These are phyloP conservation scores for Dipus sagitta DNA, from an alignment of 2,797 vertebrate species.

Conservation along the genomic window DNA sequence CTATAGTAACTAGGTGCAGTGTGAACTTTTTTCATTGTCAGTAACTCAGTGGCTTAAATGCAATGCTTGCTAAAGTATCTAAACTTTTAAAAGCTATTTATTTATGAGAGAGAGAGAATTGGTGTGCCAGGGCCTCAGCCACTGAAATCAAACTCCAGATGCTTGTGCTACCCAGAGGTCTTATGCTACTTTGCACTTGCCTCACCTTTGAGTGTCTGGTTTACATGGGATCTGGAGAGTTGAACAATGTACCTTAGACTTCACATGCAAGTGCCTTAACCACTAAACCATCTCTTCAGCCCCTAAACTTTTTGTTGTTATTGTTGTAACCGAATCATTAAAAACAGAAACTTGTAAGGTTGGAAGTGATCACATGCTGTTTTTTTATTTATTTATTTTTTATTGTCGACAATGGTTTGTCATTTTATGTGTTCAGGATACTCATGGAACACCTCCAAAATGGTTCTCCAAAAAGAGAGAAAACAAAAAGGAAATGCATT, in stretches of 20 bases:
- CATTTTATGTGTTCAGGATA: constrained; percentile 89
- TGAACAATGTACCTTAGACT: too few species aligned
- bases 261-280: too few species aligned
- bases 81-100: constrained; percentile 61
- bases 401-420: constrained; percentile 88
- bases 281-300: too few species aligned
- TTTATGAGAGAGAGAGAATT: too few species aligned
- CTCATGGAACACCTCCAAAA: constrained; percentile 87
- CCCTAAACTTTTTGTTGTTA: constrained; percentile 64
- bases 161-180: too few species aligned
- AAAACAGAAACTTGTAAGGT: constrained; percentile 85
- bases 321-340: constrained; percentile 86
- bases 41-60: constrained; percentile 86
- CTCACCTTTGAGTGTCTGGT: too few species aligned
- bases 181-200: too few species aligned
- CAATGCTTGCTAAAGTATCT: constrained; percentile 87
- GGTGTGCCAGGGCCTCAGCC: too few species aligned
- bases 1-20: constrained; percentile 87
- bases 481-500: neutral
- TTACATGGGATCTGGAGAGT: too few species aligned
- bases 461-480: constrained; percentile 85
- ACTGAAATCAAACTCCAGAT: too few species aligned
- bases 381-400: constrained; percentile 80
- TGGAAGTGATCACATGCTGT: constrained; percentile 88
- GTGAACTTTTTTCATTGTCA: constrained; percentile 85